Evolutionary conservation across 1,140 invertebrate species (phyloP).

Genomic region (Zaprionus camerounensis): DNA sequence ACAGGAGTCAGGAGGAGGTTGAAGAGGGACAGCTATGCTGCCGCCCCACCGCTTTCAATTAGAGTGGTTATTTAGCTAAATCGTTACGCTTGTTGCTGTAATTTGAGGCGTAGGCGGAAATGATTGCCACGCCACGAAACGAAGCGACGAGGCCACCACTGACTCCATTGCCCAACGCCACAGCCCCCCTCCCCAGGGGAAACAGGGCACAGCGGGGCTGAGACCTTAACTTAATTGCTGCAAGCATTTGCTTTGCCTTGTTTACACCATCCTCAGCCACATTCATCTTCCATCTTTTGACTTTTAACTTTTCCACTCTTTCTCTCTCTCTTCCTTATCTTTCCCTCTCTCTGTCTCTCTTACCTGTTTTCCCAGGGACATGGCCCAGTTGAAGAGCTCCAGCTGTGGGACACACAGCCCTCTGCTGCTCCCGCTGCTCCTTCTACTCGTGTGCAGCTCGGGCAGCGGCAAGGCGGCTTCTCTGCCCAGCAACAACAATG

Average conservation of each 20-base stretch:
- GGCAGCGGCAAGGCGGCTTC: slow-evolving; percentile 41
- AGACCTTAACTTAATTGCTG: slow-evolving; percentile 66
- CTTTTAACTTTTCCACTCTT: slow-evolving; percentile 1
- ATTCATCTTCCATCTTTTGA: slow-evolving; percentile 27
- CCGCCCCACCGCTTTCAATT: slow-evolving; percentile 71
- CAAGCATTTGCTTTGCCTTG: slow-evolving; percentile 40
- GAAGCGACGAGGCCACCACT: slow-evolving; percentile 1
- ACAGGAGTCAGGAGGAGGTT: background rate
- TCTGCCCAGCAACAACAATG: slow-evolving; percentile 45
- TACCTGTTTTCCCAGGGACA: slow-evolving; percentile 37
- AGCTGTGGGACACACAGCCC: slow-evolving; percentile 20
- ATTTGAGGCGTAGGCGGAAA: slow-evolving; percentile 69
- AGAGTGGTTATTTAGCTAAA: slow-evolving; percentile 81
- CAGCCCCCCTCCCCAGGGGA: slow-evolving; percentile 48
- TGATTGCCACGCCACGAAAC: slow-evolving; percentile 57
- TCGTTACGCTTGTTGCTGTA: slow-evolving; percentile 74
- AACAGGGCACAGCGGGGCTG: slow-evolving; percentile 20
- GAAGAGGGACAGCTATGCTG: slow-evolving; percentile 13
- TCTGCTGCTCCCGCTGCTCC: slow-evolving; percentile 44
- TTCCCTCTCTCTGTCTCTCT: background rate
- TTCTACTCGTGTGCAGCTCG: slow-evolving; percentile 32
- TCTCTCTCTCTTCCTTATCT: background rate
- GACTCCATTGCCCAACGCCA: background rate
- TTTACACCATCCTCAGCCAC: slow-evolving; percentile 39
- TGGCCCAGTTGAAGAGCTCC: slow-evolving; percentile 41